These are phyloP conservation scores for Pelagia noctiluca DNA, from an alignment of 30 jellyfish, hydroid and myxozoan species.

Conservation along the genomic window DNA sequence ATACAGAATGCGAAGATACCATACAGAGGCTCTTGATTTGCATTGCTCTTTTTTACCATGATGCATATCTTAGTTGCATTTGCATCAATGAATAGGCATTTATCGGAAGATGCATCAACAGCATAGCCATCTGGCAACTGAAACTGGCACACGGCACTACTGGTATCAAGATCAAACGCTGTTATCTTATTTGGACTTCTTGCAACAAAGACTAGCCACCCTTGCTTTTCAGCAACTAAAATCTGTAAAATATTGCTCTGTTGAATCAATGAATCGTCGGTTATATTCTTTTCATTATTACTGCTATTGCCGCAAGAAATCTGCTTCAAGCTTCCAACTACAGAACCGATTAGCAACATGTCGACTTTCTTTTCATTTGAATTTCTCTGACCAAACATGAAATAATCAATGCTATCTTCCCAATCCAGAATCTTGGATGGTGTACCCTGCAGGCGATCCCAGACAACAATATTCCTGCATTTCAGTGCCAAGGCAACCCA, in stretches of 20 bases:
- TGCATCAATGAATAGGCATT: slow-evolving; percentile 10
- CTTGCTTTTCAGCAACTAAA: not conserved
- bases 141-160: slow-evolving; percentile 41
- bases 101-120: not conserved
- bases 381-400: slow-evolving; percentile 28
- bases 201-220: slow-evolving; percentile 50
- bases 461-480: slow-evolving; percentile 24
- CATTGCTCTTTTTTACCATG: not conserved
- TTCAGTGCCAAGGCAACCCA: slow-evolving; percentile 36
- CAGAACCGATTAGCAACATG: slow-evolving; percentile 21
- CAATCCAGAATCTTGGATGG: slow-evolving; percentile 34
- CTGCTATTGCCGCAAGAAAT: slow-evolving; percentile 3
- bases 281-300: not conserved
- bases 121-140: slow-evolving; percentile 36
- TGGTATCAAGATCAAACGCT: slow-evolving; percentile 24
- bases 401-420: slow-evolving; percentile 11
- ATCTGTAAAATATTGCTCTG: slow-evolving; percentile 10
- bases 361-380: not conserved
- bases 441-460: slow-evolving; percentile 32
- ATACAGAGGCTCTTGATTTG: slow-evolving; percentile 10
- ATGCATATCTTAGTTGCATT: slow-evolving; percentile 22
- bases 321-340: slow-evolving; percentile 14
- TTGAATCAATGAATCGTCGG: slow-evolving; percentile 19
- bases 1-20: slow-evolving; percentile 19
- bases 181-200: slow-evolving; percentile 40